phyloP scores from a whole-genome alignment of 1,140 invertebrate genomes.

The Diprion similis region DNA sequence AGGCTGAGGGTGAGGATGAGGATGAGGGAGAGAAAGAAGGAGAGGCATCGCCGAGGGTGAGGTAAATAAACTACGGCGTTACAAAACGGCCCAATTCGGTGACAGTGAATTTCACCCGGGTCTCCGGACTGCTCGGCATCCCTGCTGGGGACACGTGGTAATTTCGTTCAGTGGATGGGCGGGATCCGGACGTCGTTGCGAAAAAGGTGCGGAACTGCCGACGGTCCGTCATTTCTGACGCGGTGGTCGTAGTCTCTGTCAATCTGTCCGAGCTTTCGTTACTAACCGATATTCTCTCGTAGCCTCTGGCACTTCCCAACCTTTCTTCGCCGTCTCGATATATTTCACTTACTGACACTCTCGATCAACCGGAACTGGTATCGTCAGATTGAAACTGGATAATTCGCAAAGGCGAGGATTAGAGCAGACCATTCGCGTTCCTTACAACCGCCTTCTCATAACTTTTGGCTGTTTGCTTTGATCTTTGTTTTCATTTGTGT shows the following conservation, averaged over 20 bases:
- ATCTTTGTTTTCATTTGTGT: no score
- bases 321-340: no score
- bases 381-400: no score
- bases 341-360: no score
- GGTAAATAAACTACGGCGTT: slow-evolving; percentile 7
- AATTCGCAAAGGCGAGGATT: no score
- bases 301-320: background rate
- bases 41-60: background rate
- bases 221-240: background rate
- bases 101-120: slow-evolving; percentile 3
- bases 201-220: background rate
- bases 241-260: background rate
- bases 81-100: slow-evolving; percentile 1
- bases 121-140: background rate
- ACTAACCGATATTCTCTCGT: background rate
- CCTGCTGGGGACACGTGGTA: background rate
- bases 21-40: background rate
- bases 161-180: slow-evolving; percentile 7
- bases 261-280: background rate
- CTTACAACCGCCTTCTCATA: no score
- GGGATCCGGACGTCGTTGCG: background rate
- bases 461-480: no score
- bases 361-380: no score
- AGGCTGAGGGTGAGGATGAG: background rate
- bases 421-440: no score